Evolutionary conservation across 92 coral and sea anemone species (phyloP), one percentile per base, ranked within the genome.

Genomic region (Bergia sp.): DNA sequence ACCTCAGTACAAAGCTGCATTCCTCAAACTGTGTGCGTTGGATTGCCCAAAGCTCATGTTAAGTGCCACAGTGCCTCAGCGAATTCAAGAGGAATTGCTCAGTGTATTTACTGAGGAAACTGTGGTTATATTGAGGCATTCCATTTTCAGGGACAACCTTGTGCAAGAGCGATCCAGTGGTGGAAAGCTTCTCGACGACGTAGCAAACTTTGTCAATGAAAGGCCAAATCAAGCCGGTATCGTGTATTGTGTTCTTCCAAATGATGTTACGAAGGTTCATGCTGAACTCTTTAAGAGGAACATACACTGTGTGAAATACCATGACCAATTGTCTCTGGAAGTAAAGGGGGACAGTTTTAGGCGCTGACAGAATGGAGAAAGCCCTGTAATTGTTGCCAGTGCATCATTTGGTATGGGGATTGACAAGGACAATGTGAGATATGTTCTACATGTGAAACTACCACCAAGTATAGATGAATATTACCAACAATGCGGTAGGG

Each of bases 61-160:
- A 10, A 88, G 93, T 53, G 93, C 93, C 55, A 91, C 93, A 7
- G 90, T 91, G 2, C 57, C 13, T 9, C 8, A 29, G 41, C 76
- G 42, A 72, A 1, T 72, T 15, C 76, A 72, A 41, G 41, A 72
- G 4, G 76, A 72, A 36, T 18, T 72, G 18, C 76, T 72, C 13
- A 15, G 76, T 72, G 76, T 36, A 39, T 72, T 72, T 72, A 2
- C 41, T 1, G 76, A 72, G 41, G 76, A 5, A 36, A 36, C 42
- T 36, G 76, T 36, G 3, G 37, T 12, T 72, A 23, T 41, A 6
- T 41, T 78, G 18, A 41, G 82, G 4, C 82, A 78, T 12, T 53
- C 58, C 16, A 78, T 78, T 41, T 78, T 78, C 39, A 21, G 82
- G 11, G 82, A 75, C 12, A 78, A 78, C 18, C 55, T 78, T 41